phyloP scores from a whole-genome alignment of 53 echinoderm and acorn worm species.

The Zoroaster sp. region DNA sequence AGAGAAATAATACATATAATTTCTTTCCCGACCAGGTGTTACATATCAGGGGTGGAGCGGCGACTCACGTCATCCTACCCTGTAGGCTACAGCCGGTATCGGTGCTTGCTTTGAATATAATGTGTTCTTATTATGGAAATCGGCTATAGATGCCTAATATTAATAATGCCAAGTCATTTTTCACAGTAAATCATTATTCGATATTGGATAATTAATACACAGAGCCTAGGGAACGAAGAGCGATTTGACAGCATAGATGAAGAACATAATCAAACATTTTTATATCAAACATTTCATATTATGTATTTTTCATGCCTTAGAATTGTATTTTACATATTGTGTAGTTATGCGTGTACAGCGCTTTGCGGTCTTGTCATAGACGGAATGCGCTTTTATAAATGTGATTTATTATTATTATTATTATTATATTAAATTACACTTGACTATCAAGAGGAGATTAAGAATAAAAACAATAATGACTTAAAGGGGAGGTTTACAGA shows the following conservation, averaged over 20 bases:
- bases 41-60: constrained; percentile 17
- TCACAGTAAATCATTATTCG: neutral
- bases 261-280: neutral
- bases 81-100: neutral
- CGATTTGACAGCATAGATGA: neutral
- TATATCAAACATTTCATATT: too few species aligned
- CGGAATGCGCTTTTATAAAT: too few species aligned
- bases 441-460: too few species aligned
- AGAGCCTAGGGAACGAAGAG: neutral
- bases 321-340: too few species aligned
- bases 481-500: too few species aligned
- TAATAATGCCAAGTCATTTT: neutral
- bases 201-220: neutral
- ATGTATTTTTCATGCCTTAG: too few species aligned
- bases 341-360: too few species aligned
- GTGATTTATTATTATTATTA: too few species aligned
- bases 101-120: neutral
- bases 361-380: neutral
- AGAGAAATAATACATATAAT: neutral
- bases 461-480: too few species aligned
- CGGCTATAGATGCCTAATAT: neutral
- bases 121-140: neutral
- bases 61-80: neutral
- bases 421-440: too few species aligned
- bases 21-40: constrained; percentile 21